Conservation (phyloP, 2,113 vertebrate genomes). For the Cololabis saira region DNA sequence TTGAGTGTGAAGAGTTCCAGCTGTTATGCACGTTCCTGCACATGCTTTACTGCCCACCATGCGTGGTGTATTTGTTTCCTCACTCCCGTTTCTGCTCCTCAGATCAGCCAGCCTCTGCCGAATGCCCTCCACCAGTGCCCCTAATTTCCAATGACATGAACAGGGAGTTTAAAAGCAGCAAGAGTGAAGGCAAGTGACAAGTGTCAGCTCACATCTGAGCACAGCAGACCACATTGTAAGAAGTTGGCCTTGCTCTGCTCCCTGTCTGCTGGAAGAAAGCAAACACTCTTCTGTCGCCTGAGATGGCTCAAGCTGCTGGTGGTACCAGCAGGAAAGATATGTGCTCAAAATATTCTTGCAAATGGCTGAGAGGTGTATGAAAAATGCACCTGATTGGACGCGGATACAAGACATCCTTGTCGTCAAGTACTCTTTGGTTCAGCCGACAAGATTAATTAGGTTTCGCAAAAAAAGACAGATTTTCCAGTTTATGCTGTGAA, state of each 20-base stretch:
- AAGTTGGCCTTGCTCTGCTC: background rate
- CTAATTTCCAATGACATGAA: conserved; percentile 49
- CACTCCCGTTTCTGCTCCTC: background rate
- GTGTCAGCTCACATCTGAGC: conserved; percentile 15
- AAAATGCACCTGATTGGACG: no score
- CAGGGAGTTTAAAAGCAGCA: conserved; percentile 42
- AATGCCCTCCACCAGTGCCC: conserved; percentile 8
- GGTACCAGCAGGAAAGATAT: conserved; percentile 7
- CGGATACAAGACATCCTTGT: no score
- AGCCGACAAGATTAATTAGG: no score
- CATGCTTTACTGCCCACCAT: background rate
- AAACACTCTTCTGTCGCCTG: background rate
- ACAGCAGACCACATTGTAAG: conserved; percentile 18
- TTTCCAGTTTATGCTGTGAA: no score
- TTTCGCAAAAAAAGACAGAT: no score
- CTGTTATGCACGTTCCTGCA: background rate
- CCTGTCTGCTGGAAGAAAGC: conserved; percentile 5
- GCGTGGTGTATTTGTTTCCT: background rate
- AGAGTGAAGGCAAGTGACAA: conserved; percentile 42
- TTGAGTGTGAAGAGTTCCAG: no score
- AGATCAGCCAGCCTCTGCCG: conserved; percentile 1
- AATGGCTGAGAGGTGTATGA: no score
- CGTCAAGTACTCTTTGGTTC: no score
- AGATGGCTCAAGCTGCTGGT: conserved; percentile 11
- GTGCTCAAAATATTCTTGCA: background rate